phyloP scores from a whole-genome alignment of 2,113 vertebrate genomes.

The Ivindomyrus marchei region DNA sequence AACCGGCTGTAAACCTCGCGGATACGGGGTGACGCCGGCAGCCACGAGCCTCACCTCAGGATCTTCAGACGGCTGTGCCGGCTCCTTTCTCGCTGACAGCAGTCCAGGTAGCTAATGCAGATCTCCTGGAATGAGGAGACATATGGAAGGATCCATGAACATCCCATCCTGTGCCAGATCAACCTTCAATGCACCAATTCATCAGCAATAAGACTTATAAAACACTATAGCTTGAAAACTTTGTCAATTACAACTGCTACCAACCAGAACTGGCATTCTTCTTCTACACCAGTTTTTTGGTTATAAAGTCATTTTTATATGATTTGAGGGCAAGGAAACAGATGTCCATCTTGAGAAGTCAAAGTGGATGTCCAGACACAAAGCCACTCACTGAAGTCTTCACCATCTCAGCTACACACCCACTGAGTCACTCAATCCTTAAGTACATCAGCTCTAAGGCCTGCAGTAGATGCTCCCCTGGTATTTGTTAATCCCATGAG shows the following conservation, averaged over 20 bases:
- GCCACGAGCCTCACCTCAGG: conserved; percentile 69
- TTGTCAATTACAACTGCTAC: not conserved
- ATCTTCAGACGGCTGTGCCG: conserved; percentile 91
- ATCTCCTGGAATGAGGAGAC: conserved; percentile 70
- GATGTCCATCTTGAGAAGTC: not conserved
- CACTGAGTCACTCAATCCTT: not conserved
- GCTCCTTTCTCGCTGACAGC: conserved; percentile 89
- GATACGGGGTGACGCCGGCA: not conserved
- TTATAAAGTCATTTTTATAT: not conserved
- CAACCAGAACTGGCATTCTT: not conserved
- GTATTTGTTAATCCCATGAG: not conserved
- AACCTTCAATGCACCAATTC: not conserved
- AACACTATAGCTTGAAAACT: not conserved
- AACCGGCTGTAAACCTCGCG: not conserved
- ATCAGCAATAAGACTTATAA: not conserved
- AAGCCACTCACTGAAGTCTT: not conserved
- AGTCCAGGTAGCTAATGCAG: conserved; percentile 96
- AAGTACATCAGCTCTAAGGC: not conserved
- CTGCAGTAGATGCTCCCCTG: not conserved
- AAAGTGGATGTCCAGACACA: not conserved
- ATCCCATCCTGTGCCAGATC: not conserved
- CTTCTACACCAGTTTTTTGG: not conserved
- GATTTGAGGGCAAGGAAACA: not conserved
- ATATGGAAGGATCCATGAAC: not conserved
- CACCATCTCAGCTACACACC: not conserved